Evolutionary conservation across 2,797 vertebrate species (phyloP), one percentile per base, ranked within the genome.

Genomic region (Manis crassicaudata): DNA sequence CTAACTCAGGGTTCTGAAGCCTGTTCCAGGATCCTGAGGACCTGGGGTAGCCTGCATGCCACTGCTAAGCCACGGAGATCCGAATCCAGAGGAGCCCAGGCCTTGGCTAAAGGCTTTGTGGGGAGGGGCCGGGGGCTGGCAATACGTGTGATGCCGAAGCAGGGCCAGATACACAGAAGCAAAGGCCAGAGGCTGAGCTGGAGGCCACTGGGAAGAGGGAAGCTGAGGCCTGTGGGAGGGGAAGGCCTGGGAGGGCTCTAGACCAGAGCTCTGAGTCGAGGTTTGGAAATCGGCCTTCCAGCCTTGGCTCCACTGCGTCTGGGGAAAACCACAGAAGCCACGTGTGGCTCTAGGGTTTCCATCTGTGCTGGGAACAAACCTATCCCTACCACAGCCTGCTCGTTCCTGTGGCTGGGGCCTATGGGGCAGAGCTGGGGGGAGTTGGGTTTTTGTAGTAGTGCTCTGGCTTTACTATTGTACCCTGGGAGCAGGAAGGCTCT

Each of bases 321-420:
- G 89, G 96, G 91, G 88, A 73, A 94, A 97, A 92, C 97, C 96
- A 17, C 97, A 97, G 96, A 94, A 97, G 97, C 97, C 97, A 86
- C 75, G 37, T 67, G 92, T 88, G 91, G 90, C 90, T 92, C 93
- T 92, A 1, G 73, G 88, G 88, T 94, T 95, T 96, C 96, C 94
- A 95, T 95, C 52, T 80, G 89, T 68, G 70, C 93, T 86, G 87
- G 94, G 96, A 97, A 92, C 89, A 40, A 50, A 73, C 88, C 93
- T 94, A 63, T 84, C 96, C 76, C 67, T 72, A 77, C 86, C 84
- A 50, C 35, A n/a, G 91, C 54, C 91, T 90, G 94, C 37, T 25
- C 40, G 83, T 40, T 90, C 76, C 58, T 65, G 56, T 20, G 87
- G 90, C 75, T 50, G 54, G 40, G 52, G 37, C 79, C 88, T 35